phyloP scores from a whole-genome alignment of 1,140 invertebrate genomes.

The Bombus superbus region DNA sequence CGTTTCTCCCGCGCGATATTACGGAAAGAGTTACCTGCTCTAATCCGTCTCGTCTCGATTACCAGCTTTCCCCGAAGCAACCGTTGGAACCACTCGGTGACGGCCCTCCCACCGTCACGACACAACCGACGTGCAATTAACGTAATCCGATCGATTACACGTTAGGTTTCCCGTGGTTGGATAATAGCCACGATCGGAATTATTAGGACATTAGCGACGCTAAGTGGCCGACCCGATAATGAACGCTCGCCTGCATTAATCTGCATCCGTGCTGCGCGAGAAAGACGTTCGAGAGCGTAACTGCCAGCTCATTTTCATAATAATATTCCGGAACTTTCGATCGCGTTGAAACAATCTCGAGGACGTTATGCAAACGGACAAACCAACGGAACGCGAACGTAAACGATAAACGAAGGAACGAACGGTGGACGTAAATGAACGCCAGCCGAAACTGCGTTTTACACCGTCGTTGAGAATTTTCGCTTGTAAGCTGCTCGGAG shows the following conservation, averaged over 20 bases:
- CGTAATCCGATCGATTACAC: constrained; percentile 36
- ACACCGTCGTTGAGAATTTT: neutral
- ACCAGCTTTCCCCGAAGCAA: neutral
- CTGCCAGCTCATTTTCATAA: neutral
- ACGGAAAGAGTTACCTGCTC: constrained; percentile 28
- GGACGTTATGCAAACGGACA: neutral
- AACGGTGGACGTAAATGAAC: too few relatives aligned
- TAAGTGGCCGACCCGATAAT: constrained; percentile 21
- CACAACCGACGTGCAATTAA: constrained; percentile 31
- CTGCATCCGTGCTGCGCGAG: neutral
- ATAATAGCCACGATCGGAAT: constrained; percentile 8
- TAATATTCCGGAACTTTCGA: neutral
- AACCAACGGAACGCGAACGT: neutral
- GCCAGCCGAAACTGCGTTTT: rapidly evolving
- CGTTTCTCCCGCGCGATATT: neutral
- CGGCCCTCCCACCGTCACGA: neutral
- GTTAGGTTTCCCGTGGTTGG: neutral
- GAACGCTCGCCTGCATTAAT: constrained; percentile 4
- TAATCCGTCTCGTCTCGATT: neutral
- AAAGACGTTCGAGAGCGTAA: neutral
- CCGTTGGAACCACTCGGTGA: too few relatives aligned
- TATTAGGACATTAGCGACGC: constrained; percentile 25
- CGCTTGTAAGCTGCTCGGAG: too few relatives aligned
- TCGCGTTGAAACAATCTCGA: neutral
- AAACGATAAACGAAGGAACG: too few relatives aligned